Evolutionary conservation across 2,113 vertebrate species (phyloP), one percentile per base, ranked within the genome.

Genomic region (Pica pica): DNA sequence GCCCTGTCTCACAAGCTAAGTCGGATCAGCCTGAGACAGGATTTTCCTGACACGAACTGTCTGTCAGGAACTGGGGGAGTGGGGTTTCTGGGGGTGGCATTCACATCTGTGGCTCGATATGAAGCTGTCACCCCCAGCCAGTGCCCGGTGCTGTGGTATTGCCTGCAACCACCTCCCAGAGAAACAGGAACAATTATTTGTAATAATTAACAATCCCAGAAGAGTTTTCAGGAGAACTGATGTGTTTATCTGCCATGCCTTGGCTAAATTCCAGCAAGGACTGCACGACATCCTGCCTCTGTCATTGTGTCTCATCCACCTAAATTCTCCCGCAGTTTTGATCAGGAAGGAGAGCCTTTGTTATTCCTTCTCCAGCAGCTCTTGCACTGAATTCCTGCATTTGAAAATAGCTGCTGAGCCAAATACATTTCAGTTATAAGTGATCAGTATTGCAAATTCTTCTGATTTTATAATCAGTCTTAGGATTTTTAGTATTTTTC

Each of bases 21-120:
- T 93, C 86, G 95, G 96, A 97, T 97, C 96, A 96, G 88, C 94
- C 93, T 71, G 93, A 96, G 94, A 96, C 90, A 79, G 96, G 95
- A 96, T 96, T 97, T 96, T 90, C 92, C 82, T 20, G 65, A 95
- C 94, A 94, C 94, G 93, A 90, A 92, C 94, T 89, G 93, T 90
- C 94, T 86, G 88, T 93, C 86, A 95, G 88, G 46, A 61, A 77
- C 52, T 8, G 1, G 33, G 42, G 71, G 61, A 89, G 15, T 1
- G 13, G 41, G 53, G 39, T 63, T 81, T 50, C 68, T 2, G 4
- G 69, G 56, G 83, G 52, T 82, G 80, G 23, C 57, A 23, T 15
- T n/a, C 65, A 19, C 80, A 35, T 92, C 90, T 63, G 71, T 17
- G 88, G 23, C 23, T 89, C 20, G 5, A 35, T 30, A n/a, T 0